Evolutionary conservation across 2,888 invertebrate genomes (phyloP).

Genomic region (Chymomyza caudatula): DNA sequence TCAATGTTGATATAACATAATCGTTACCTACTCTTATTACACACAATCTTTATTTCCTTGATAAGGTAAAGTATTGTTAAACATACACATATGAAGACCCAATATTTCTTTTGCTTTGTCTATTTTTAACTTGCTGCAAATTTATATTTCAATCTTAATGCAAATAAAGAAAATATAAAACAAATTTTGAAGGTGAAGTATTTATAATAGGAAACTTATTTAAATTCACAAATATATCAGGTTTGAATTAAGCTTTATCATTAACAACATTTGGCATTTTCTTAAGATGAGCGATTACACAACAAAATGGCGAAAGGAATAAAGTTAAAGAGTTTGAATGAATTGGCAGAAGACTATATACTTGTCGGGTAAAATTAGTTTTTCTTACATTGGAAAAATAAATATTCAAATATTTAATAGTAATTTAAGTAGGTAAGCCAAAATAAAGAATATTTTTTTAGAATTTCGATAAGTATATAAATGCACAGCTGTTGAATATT

Average conservation of each 20-base stretch:
- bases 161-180: neutral
- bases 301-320: neutral
- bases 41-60: no score
- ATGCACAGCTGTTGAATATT: neutral
- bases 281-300: neutral
- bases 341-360: no score
- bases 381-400: neutral
- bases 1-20: no score
- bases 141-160: no score
- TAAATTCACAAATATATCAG: neutral
- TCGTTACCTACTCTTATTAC: no score
- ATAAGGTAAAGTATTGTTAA: no score
- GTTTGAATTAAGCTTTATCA: neutral
- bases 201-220: neutral
- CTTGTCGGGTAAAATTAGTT: neutral
- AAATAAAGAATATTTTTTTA: neutral
- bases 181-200: neutral
- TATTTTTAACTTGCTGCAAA: no score
- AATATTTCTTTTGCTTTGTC: no score
- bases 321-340: neutral
- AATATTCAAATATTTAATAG: neutral
- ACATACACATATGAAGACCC: no score
- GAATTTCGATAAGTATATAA: neutral
- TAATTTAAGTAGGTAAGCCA: neutral
- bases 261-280: neutral